Base-by-base conservation (phyloP, 2,797 vertebrate species). In the Notolabrus celidotus region DNA sequence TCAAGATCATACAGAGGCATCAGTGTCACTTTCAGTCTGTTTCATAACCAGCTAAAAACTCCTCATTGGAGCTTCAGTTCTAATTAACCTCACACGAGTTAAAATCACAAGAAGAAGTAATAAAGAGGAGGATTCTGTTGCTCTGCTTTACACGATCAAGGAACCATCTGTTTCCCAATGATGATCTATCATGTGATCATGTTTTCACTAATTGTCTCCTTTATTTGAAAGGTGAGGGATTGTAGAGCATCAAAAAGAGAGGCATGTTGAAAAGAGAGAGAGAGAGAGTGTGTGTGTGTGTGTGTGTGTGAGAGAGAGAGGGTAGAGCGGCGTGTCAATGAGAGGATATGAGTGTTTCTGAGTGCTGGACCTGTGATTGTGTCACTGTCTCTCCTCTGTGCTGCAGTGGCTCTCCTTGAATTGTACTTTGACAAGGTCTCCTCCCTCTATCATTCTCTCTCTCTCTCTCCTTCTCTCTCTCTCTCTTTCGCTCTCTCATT, bases 391-490 rank as follows among this genome's bases (percentile, higher is more conserved):
- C 31, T 20, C 71, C 55, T 71, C 23, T 58, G 17, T 73, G 25
- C 77, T 68, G 83, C 86, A 71, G 70, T 61, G 64, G 39, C 72
- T 82, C 76, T 74, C 80, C 80, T 85, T 87, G 71, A 77, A 53
- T 73, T 62, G 47, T 71, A 65, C 76, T 76, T 71, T 77, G 61
- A 71, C 67, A 55, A 75, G 74, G 62, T 70, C 72, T 64, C 16
- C 65, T 64, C 55, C 25, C 46, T 22, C 11, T 29, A 17, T 29
- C 10, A 12, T 55, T 12, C 16, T 33, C 33, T 49, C 39, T 36
- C 22, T 63, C 45, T 3, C 42, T 55, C 39, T 42, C 60, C 15
- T 4, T 36, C 3, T n/a, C 50, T 15, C 16, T 27, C 33, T 64
- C 38, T 29, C n/a, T 56, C 29, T 4, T 20, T 45, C 27, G 14